These are phyloP conservation scores for Callitettix versicolor DNA, from an alignment of 1,140 invertebrate species.

Conservation along the genomic window DNA sequence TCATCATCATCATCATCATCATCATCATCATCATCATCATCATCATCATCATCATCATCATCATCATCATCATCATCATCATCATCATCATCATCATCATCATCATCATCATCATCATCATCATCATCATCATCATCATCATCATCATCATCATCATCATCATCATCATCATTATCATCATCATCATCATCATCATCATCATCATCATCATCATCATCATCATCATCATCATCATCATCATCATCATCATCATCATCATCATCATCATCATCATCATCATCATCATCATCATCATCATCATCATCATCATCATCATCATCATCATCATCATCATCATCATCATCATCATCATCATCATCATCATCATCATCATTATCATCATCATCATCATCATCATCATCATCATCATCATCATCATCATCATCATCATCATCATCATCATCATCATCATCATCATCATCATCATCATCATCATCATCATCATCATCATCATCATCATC, in stretches of 20 bases:
- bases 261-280: neutral
- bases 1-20: neutral
- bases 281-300: neutral
- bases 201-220: neutral
- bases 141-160: neutral
- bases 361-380: neutral
- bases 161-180: neutral
- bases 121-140: neutral
- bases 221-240: neutral
- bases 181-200: neutral
- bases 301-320: neutral
- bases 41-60: neutral
- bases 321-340: neutral
- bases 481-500: neutral
- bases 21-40: neutral
- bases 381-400: neutral
- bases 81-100: neutral
- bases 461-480: neutral
- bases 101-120: neutral
- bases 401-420: neutral
- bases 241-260: neutral
- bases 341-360: neutral
- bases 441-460: neutral
- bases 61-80: neutral
- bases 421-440: neutral